These are phyloP conservation scores for Pemphredon lugubris DNA, from an alignment of 2,888 invertebrate species.

Conservation along the genomic window DNA sequence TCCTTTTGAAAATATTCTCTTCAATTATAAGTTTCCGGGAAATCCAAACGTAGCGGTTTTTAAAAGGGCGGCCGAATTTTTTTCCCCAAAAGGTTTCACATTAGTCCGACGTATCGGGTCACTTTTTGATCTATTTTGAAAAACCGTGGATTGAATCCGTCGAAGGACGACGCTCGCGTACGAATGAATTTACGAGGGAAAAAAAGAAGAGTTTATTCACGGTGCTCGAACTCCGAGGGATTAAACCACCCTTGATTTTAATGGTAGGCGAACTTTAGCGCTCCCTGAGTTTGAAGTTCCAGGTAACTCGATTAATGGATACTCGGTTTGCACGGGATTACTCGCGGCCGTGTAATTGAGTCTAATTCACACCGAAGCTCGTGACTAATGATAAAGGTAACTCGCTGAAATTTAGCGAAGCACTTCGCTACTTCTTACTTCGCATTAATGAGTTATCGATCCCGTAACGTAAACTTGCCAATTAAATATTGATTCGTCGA, in stretches of 20 bases:
- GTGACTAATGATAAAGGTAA: conserved; percentile 61
- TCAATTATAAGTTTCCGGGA: too few relatives aligned
- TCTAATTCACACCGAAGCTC: conserved; percentile 66
- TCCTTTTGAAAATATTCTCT: too few relatives aligned
- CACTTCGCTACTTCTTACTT: conserved; percentile 22
- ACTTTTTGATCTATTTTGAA: background rate
- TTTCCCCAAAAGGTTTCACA: too few relatives aligned
- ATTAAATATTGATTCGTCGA: conserved; percentile 33
- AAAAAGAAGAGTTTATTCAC: conserved; percentile 34
- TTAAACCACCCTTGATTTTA: conserved; percentile 67
- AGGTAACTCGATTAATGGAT: conserved; percentile 68
- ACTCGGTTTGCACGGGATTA: conserved; percentile 66
- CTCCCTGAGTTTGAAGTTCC: conserved; percentile 64
- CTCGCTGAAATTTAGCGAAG: conserved; percentile 54
- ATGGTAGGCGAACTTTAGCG: conserved; percentile 60
- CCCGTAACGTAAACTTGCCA: conserved; percentile 18
- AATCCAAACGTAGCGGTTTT: too few relatives aligned
- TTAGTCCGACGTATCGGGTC: background rate
- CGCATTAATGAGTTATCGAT: conserved; percentile 28
- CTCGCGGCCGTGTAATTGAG: conserved; percentile 66
- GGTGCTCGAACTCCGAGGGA: conserved; percentile 47
- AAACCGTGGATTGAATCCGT: background rate
- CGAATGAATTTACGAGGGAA: conserved; percentile 24
- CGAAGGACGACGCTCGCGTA: conserved; percentile 1
- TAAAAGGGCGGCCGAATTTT: too few relatives aligned